Evolutionary conservation across 1,140 invertebrate species (phyloP), one percentile per base, ranked within the genome.

Genomic region (Ceratosolen solmsi): DNA sequence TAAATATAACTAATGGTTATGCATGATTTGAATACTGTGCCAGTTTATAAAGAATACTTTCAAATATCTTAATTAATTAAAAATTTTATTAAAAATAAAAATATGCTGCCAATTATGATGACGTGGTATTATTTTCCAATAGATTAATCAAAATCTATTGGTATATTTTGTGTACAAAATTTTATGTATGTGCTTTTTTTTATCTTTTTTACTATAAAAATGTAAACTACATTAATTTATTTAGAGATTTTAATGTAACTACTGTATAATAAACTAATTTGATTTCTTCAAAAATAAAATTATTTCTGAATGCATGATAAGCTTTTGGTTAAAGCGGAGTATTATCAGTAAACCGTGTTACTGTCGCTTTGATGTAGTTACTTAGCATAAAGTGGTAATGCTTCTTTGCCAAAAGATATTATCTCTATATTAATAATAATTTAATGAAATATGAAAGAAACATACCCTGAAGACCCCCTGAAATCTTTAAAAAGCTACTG

Each of bases 381-480:
- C 17, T 33, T 82, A 78, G 68, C 27, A 78, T 72, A 73, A 82
- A 82, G 22, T 76, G 80, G 73, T 82, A 82, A 70, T 82, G 65
- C 65, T 82, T 82, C 65, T 76, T 75, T 81, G 60, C 71, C 49
- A 81, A 75, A 81, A 75, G 63, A 73, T 73, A 73, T 74, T 65
- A 80, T 74, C 51, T 70, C 78, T 51, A 41, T 73, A 78, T 77
- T 72, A 82, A 78, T 82, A 63, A 73, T 63, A 72, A 54, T 60
- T 78, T 78, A 73, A 63, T 73, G 46, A 77, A 79, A 73, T 73
- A 82, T 68, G 33, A 56, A 49, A 73, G 38, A 74, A 79, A 75
- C 70, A 75, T 68, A 85, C 86, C 85, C 87, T 85, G 84, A 86
- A 87, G 80, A 85, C 86, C 84, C 81, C 78, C 76, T 86, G 83